Percentiles rank a stretch among this genome's conserved stretches.
Evolutionary conservation across 2,113 vertebrate genomes (phyloP).

Genomic region (Trochalopteron elliotii): DNA sequence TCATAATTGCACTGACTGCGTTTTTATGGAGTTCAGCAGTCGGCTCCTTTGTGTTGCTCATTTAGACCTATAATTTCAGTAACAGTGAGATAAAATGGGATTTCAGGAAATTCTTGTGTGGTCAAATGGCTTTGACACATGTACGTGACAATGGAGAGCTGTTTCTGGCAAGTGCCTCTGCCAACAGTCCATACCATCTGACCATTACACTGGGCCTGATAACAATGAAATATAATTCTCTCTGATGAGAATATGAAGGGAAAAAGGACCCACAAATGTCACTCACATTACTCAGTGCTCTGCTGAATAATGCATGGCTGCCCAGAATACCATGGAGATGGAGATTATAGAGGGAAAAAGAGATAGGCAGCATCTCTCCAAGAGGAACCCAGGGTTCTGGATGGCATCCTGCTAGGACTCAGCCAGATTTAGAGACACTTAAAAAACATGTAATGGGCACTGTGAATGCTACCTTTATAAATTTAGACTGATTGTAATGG

Average conservation of each 20-base stretch:
- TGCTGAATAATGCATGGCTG: conserved; percentile 20
- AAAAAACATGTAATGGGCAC: neutral
- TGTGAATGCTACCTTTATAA: neutral
- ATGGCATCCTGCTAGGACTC: conserved; percentile 8
- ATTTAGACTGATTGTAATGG: conserved; percentile 14
- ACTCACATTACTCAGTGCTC: neutral
- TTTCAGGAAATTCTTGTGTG: neutral
- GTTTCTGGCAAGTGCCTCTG: neutral
- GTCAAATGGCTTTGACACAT: neutral
- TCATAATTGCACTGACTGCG: neutral
- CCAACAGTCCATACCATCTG: neutral
- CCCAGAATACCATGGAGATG: neutral
- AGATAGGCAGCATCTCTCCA: neutral
- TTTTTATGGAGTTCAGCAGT: neutral
- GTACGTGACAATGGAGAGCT: neutral
- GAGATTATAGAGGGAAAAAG: neutral
- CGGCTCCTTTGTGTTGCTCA: neutral
- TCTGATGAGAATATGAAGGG: neutral
- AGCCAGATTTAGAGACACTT: neutral
- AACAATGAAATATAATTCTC: conserved; percentile 19
- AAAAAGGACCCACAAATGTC: neutral
- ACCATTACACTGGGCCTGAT: neutral
- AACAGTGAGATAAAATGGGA: neutral
- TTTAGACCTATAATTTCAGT: neutral
- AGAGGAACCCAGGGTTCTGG: neutral